These are phyloP conservation scores for Denticeps clupeoides DNA, from an alignment of 2,797 vertebrate species.

Conservation along the genomic window DNA sequence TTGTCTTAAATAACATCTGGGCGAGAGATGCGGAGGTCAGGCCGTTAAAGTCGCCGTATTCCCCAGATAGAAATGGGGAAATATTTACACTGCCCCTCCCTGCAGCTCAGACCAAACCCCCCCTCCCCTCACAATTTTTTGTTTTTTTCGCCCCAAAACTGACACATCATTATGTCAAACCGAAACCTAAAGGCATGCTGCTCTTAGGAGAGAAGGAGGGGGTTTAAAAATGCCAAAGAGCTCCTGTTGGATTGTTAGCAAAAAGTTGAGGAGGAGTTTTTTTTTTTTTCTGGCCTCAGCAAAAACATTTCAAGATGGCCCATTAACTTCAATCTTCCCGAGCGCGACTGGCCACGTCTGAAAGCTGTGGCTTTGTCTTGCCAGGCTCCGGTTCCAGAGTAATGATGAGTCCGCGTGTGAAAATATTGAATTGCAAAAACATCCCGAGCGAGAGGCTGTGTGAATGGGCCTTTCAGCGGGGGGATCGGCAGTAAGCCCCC, in stretches of 20 bases:
- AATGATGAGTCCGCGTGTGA: slow-evolving; percentile 92
- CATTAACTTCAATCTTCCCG: slow-evolving; percentile 59
- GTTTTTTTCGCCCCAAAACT: background rate
- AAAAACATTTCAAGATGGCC: slow-evolving; percentile 74
- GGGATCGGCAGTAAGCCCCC: slow-evolving; percentile 52
- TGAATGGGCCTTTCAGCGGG: slow-evolving; percentile 83
- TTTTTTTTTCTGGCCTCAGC: slow-evolving; percentile 41
- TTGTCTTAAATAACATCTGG: background rate
- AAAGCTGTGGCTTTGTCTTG: slow-evolving; percentile 68
- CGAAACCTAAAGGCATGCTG: background rate
- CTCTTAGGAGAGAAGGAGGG: background rate
- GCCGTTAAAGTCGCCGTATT: slow-evolving; percentile 6
- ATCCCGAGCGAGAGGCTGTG: slow-evolving; percentile 75
- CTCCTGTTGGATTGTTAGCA: slow-evolving; percentile 44
- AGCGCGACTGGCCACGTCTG: slow-evolving; percentile 50
- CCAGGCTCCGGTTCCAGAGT: slow-evolving; percentile 84
- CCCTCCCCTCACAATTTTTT: background rate
- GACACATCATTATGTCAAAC: background rate
- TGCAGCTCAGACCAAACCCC: background rate
- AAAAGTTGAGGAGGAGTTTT: slow-evolving; percentile 45
- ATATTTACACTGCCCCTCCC: background rate
- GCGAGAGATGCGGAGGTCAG: slow-evolving; percentile 1
- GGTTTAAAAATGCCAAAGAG: slow-evolving; percentile 12
- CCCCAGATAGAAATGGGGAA: slow-evolving; percentile 5
- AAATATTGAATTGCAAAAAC: slow-evolving; percentile 99